phyloP scores from a whole-genome alignment of 2,888 invertebrate species.

The Drosophila kambysellisi region DNA sequence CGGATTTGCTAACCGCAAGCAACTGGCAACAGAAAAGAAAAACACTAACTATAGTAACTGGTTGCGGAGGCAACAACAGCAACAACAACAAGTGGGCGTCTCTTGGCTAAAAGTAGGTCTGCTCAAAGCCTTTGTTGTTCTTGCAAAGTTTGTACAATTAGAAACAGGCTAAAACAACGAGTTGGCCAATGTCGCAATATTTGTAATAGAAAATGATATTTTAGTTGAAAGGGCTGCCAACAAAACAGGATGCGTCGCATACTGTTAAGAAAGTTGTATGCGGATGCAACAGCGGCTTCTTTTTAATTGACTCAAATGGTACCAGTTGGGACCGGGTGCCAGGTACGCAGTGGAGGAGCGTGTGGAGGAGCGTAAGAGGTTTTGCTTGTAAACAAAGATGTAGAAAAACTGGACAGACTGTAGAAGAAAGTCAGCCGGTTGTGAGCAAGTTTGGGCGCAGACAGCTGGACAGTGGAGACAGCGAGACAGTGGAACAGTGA shows the following conservation, averaged over 20 bases:
- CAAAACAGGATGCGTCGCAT: slow-evolving; percentile 55
- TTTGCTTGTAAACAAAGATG: slow-evolving; percentile 68
- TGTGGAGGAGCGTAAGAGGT: slow-evolving; percentile 42
- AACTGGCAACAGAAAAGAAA: slow-evolving; percentile 10
- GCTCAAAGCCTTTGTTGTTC: slow-evolving; percentile 39
- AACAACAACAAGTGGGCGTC: slow-evolving; percentile 43
- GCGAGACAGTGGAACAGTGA: slow-evolving; percentile 30
- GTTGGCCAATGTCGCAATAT: slow-evolving; percentile 31
- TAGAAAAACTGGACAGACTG: slow-evolving; percentile 75
- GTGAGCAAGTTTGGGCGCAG: slow-evolving; percentile 60
- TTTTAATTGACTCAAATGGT: slow-evolving; percentile 65
- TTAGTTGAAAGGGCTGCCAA: slow-evolving; percentile 36
- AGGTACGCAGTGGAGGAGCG: slow-evolving; percentile 21
- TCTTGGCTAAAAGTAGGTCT: slow-evolving; percentile 59
- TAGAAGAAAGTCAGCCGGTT: slow-evolving; percentile 70
- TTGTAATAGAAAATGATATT: background rate
- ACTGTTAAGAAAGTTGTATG: slow-evolving; percentile 70
- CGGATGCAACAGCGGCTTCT: slow-evolving; percentile 61
- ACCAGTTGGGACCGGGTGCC: slow-evolving; percentile 28
- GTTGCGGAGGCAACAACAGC: slow-evolving; percentile 26
- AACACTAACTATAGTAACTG: slow-evolving; percentile 30
- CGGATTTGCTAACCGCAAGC: slow-evolving; percentile 66
- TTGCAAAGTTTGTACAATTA: slow-evolving; percentile 35
- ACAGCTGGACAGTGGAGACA: slow-evolving; percentile 18
- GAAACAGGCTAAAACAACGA: slow-evolving; percentile 39